phyloP scores from a whole-genome alignment of 35 echinoderm and acorn worm genomes.

The Ptychodera flava region DNA sequence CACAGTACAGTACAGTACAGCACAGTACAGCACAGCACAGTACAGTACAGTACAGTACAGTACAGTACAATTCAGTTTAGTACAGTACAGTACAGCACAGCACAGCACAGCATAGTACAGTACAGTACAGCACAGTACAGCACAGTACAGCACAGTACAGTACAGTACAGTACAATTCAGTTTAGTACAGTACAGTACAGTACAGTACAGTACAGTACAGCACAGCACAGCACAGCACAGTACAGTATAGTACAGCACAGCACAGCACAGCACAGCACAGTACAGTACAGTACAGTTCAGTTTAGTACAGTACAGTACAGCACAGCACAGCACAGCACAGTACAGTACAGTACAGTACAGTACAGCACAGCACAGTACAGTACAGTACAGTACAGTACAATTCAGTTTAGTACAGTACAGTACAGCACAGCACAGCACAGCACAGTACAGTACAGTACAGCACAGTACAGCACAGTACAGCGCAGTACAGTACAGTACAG shows the following conservation, averaged over 20 bases:
- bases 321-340: background rate
- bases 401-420: background rate
- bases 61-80: conserved; percentile 29
- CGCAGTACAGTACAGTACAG: background rate
- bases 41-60: conserved; percentile 29
- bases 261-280: background rate
- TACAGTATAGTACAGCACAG: background rate
- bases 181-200: background rate
- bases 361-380: background rate
- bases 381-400: background rate
- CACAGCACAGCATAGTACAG: conserved; percentile 25
- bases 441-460: background rate
- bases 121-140: conserved; percentile 36
- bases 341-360: background rate
- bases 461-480: background rate
- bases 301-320: background rate
- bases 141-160: conserved; percentile 35
- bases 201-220: background rate
- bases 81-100: conserved; percentile 36
- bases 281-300: background rate
- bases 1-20: conserved; percentile 32
- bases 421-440: background rate
- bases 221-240: background rate
- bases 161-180: background rate
- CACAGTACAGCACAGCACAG: conserved; percentile 32